Evolutionary conservation across 2,888 invertebrate species (phyloP).

Genomic region (Catocala nupta): DNA sequence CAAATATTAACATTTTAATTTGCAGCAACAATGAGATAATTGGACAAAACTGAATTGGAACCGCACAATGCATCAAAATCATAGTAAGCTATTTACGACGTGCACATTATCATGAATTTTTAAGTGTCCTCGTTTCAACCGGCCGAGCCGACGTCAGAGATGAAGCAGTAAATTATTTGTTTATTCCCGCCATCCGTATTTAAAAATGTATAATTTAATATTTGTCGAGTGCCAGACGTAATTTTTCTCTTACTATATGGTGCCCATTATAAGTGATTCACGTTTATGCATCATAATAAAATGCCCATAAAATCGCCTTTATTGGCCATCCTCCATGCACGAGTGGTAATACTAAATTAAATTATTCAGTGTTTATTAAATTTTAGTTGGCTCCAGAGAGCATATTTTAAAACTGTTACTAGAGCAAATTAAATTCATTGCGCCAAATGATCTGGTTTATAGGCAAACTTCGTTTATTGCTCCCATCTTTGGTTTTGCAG

Average conservation of each 20-base stretch:
- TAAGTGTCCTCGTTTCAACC: constrained; percentile 47
- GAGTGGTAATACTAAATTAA: constrained; percentile 81
- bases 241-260: constrained; percentile 67
- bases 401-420: constrained; percentile 77
- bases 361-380: constrained; percentile 85
- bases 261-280: constrained; percentile 80
- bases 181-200: constrained; percentile 53
- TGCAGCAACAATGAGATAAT: constrained; percentile 17
- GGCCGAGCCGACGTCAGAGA: constrained; percentile 36
- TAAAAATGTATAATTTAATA: constrained; percentile 66
- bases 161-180: constrained; percentile 59
- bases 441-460: constrained; percentile 69
- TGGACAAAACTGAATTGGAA: constrained; percentile 23
- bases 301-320: constrained; percentile 82
- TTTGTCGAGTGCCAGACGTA: constrained; percentile 65
- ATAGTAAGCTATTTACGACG: constrained; percentile 48
- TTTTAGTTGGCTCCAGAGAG: constrained; percentile 77
- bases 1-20: constrained; percentile 8
- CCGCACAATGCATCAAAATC: constrained; percentile 30
- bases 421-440: constrained; percentile 68
- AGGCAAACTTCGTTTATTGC: constrained; percentile 28
- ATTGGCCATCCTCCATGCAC: constrained; percentile 84
- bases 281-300: constrained; percentile 86
- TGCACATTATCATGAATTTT: constrained; percentile 50
- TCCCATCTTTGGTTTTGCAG: neutral